Conservation (phyloP, 1,140 invertebrate genomes). For the Penaeus indicus region DNA sequence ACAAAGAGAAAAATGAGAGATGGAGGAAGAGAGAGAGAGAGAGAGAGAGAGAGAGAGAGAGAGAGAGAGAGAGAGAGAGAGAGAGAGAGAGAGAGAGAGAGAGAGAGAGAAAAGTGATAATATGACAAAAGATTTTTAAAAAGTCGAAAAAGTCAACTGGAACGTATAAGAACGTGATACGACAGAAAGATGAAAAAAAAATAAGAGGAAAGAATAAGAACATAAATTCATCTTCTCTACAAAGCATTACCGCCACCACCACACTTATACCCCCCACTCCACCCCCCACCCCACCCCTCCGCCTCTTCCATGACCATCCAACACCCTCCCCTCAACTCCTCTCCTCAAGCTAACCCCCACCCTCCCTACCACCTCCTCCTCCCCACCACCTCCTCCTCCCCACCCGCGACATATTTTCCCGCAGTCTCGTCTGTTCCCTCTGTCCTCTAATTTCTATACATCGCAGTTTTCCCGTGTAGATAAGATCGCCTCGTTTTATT, state of each 20-base stretch:
- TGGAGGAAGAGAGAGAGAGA: no score
- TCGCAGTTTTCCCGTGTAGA: constrained; percentile 36
- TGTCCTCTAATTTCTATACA: constrained; percentile 52
- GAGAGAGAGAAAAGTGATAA: constrained; percentile 3
- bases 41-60: no score
- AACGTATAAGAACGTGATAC: no score
- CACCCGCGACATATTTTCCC: neutral
- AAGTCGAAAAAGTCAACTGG: no score
- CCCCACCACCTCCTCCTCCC: neutral
- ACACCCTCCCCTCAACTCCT: neutral
- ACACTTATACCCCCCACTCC: neutral
- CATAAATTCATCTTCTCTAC: no score
- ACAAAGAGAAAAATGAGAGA: no score
- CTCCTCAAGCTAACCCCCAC: neutral
- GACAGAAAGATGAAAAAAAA: no score
- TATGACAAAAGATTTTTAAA: no score
- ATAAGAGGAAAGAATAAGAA: no score
- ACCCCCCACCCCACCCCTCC: neutral
- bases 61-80: constrained; percentile 7
- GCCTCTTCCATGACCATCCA: neutral
- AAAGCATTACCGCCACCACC: no score
- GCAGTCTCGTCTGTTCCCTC: constrained; percentile 27
- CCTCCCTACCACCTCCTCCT: neutral
- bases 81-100: constrained; percentile 20
- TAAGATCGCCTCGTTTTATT: constrained; percentile 36